Conservation (phyloP, 2,113 vertebrate species). For the Alexandromys fortis region DNA sequence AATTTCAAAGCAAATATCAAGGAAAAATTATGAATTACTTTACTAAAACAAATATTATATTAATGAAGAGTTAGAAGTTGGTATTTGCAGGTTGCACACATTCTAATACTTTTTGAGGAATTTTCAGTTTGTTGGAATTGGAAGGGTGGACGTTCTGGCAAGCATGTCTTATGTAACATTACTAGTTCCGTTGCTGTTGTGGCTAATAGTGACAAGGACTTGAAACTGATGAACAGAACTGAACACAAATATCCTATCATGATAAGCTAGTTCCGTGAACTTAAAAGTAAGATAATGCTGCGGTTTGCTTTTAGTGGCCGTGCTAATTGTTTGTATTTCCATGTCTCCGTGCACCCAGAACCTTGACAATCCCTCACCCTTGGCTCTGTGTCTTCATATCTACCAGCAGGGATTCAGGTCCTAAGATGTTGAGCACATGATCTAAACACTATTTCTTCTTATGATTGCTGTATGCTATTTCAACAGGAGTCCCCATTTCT, state of each 20-base stretch:
- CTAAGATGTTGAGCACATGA: neutral
- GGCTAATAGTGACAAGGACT: constrained; percentile 49
- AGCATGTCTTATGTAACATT: neutral
- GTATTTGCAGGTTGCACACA: neutral
- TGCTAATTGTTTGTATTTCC: neutral
- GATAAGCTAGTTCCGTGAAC: neutral
- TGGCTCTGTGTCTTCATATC: neutral
- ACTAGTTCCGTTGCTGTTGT: constrained; percentile 62
- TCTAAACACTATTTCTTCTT: neutral
- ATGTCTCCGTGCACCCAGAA: fast-evolving
- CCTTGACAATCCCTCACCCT: neutral
- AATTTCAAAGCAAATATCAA: constrained; percentile 25
- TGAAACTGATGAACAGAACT: constrained; percentile 39
- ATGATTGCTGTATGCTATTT: neutral
- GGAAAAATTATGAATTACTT: neutral
- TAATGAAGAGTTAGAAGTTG: constrained; percentile 36
- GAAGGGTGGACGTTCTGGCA: neutral
- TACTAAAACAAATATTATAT: neutral
- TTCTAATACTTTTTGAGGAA: neutral
- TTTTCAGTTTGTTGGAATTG: neutral
- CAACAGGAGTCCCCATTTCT: neutral
- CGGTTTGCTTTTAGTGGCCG: constrained; percentile 39
- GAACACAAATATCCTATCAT: constrained; percentile 56
- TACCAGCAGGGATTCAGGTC: neutral
- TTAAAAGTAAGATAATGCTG: constrained; percentile 33